Conservation (phyloP, 2,113 vertebrate genomes). For the Poecile atricapillus region DNA sequence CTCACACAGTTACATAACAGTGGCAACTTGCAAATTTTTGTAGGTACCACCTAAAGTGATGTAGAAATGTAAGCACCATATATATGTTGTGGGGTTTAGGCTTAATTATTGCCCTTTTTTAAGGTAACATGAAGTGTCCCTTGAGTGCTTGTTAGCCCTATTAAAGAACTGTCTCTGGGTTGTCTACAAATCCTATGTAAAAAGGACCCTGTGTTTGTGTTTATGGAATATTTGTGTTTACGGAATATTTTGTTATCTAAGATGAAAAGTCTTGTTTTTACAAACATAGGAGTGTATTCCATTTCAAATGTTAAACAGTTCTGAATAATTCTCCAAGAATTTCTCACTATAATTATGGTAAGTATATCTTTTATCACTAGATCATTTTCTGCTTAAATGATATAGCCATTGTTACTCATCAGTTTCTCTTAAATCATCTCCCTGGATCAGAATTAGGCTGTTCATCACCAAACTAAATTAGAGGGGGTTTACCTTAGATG, state of each 20-base stretch:
- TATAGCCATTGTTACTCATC: neutral
- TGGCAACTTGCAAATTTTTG: neutral
- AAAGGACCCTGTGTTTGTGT: neutral
- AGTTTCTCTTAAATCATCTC: neutral
- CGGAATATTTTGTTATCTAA: neutral
- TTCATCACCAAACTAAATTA: neutral
- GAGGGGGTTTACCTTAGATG: neutral
- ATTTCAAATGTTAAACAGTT: neutral
- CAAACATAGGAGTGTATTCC: neutral
- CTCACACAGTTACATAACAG: neutral
- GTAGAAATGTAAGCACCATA: neutral
- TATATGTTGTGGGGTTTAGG: neutral
- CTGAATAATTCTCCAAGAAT: neutral
- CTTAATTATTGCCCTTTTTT: neutral
- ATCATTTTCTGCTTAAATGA: neutral
- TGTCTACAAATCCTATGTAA: neutral
- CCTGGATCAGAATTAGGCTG: neutral
- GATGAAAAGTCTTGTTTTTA: neutral
- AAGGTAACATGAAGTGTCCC: neutral
- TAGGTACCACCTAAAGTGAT: neutral
- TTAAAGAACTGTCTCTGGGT: neutral
- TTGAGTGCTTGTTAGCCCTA: neutral
- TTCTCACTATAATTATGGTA: neutral
- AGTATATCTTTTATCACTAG: neutral
- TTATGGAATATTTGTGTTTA: neutral